phyloP scores from a whole-genome alignment of 2,113 vertebrate genomes.

The Propithecus coquereli region DNA sequence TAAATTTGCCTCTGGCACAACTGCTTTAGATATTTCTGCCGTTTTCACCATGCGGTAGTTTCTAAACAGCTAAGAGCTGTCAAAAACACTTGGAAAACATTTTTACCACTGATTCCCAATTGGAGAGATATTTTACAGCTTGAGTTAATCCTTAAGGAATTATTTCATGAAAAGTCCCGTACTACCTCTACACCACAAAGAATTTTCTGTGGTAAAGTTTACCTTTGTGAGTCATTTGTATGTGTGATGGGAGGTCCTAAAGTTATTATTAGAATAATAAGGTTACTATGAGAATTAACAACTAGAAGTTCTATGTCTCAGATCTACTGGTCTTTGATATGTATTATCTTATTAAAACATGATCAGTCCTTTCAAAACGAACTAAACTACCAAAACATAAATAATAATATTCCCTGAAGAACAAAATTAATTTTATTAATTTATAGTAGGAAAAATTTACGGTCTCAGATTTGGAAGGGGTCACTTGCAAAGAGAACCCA shows the following conservation, averaged over 20 bases:
- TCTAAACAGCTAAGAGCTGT: not conserved
- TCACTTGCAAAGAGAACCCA: not conserved
- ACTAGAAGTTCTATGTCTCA: not conserved
- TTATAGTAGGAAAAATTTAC: not conserved
- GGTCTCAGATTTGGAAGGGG: not conserved
- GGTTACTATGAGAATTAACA: not conserved
- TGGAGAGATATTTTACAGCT: not conserved
- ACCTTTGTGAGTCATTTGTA: not conserved
- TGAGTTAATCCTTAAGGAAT: not conserved
- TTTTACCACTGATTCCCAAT: not conserved
- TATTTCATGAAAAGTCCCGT: not conserved
- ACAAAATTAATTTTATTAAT: slow-evolving; percentile 23
- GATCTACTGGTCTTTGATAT: not conserved
- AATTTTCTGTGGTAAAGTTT: not conserved
- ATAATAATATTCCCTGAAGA: not conserved
- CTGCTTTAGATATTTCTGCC: not conserved
- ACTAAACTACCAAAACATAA: not conserved
- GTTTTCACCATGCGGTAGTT: not conserved
- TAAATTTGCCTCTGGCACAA: not conserved
- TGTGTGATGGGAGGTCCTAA: not conserved
- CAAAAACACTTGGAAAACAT: not conserved
- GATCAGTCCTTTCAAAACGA: slow-evolving; percentile 3
- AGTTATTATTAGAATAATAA: not conserved
- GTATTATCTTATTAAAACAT: not conserved
- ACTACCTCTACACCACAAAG: not conserved